Evolutionary conservation across 2,888 invertebrate species (phyloP).

Genomic region (Thyatira batis): DNA sequence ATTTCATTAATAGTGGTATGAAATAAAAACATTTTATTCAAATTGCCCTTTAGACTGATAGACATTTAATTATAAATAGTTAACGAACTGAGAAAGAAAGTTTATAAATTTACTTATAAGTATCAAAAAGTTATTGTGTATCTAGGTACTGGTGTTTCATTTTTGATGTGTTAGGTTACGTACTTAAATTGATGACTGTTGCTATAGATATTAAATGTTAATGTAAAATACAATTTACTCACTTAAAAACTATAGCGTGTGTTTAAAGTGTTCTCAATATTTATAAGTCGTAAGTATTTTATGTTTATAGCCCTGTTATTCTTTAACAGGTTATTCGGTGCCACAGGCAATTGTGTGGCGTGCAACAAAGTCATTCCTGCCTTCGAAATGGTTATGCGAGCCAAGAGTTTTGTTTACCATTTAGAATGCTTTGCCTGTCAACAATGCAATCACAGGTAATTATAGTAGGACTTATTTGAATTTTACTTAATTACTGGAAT

Average conservation of each 20-base stretch:
- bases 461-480: neutral
- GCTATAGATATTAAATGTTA: no score
- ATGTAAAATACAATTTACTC: neutral
- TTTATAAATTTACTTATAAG: no score
- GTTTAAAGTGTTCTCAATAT: conserved; percentile 48
- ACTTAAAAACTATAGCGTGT: conserved; percentile 34
- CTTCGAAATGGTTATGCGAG: conserved; percentile 98
- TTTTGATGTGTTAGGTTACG: no score
- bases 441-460: conserved; percentile 95
- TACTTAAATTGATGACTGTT: no score
- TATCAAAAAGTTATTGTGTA: no score
- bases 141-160: no score
- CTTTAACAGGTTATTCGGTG: conserved; percentile 91
- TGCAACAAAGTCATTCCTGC: conserved; percentile 96
- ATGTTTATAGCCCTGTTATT: conserved; percentile 48
- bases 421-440: conserved; percentile 97
- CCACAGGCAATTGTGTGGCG: conserved; percentile 94
- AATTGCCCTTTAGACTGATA: no score
- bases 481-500: no score
- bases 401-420: conserved; percentile 95
- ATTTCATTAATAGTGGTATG: no score
- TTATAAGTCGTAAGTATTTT: conserved; percentile 50
- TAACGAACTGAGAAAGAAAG: no score
- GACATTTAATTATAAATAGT: no score
- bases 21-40: no score